These are phyloP conservation scores for Ictidomys tridecemlineatus DNA, from an alignment of 2,113 vertebrate genomes.

Conservation along the genomic window DNA sequence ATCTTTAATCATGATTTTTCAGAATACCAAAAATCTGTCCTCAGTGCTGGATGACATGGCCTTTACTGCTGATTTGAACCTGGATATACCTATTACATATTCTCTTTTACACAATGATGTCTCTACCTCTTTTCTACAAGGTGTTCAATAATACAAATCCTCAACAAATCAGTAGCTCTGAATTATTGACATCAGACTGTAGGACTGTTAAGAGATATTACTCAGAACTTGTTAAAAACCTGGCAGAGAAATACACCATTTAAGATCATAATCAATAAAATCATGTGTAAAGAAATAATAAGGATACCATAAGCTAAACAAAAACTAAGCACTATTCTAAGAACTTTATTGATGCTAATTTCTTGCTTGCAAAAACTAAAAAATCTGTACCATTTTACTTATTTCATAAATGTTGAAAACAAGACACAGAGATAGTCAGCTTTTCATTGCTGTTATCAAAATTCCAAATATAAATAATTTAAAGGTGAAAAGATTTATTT, in stretches of 20 bases:
- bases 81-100: background rate
- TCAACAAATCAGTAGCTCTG: background rate
- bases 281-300: background rate
- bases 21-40: background rate
- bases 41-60: background rate
- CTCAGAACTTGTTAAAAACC: background rate
- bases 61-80: background rate
- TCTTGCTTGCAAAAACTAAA: background rate
- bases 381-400: background rate
- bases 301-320: background rate
- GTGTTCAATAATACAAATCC: background rate
- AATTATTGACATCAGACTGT: background rate
- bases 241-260: background rate
- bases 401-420: background rate
- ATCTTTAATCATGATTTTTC: constrained; percentile 1
- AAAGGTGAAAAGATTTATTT: background rate
- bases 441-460: background rate
- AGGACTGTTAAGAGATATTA: background rate
- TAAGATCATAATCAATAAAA: background rate
- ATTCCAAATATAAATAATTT: background rate
- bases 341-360: background rate
- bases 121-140: background rate
- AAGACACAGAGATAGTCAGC: background rate
- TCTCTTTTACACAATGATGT: background rate
- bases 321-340: background rate